Percentiles rank a stretch among this genome's conserved stretches.
These are phyloP conservation scores for Steromphala cineraria DNA, from an alignment of 2,888 invertebrate species.

Conservation along the genomic window DNA sequence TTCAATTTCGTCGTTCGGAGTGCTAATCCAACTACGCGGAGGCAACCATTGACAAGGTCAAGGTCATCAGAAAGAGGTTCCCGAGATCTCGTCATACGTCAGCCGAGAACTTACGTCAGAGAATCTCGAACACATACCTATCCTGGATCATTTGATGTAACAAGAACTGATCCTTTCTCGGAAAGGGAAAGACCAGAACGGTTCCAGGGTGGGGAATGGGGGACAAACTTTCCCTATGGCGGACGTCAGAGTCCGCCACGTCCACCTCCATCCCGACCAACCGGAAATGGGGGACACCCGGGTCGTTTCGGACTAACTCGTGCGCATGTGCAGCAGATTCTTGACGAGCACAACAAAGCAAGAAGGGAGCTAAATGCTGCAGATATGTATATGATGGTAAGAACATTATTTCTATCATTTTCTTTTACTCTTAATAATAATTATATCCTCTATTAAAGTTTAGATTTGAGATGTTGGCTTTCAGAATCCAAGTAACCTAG, in stretches of 20 bases:
- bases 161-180: no score
- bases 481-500: no score
- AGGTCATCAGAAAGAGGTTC: not conserved
- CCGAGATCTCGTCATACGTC: not conserved
- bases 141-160: no score
- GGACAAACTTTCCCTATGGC: no score
- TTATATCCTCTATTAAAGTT: no score
- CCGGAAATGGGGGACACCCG: not conserved
- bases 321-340: not conserved
- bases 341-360: not conserved
- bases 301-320: not conserved
- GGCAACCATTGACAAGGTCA: not conserved
- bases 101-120: not conserved
- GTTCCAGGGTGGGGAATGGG: not conserved
- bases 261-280: not conserved
- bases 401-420: not conserved
- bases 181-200: no score
- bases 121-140: no score
- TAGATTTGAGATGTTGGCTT: no score
- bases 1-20: not conserved
- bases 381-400: conserved; percentile 22
- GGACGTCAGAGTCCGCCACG: no score
- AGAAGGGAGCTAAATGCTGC: not conserved
- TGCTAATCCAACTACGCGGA: not conserved
- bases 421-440: no score